Percentiles rank a stretch among this genome's conserved stretches.
Conservation (phyloP, 2,888 invertebrate genomes). For the Odontomyia ornata region DNA sequence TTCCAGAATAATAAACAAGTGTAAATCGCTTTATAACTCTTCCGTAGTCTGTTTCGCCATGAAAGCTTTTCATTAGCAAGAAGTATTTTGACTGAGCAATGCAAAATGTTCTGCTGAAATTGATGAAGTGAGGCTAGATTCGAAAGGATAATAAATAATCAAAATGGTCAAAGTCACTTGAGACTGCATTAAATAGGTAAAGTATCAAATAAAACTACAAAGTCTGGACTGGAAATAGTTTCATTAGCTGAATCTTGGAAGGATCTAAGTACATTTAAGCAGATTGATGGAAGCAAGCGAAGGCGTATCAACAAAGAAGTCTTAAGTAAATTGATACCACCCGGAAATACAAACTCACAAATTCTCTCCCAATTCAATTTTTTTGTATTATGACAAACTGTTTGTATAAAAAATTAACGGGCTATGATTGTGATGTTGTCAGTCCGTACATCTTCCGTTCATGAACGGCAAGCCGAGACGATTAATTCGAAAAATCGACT, state of each 20-base stretch:
- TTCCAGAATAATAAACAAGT: constrained; percentile 27
- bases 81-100: neutral
- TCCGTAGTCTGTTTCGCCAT: neutral
- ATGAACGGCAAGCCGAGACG: constrained; percentile 54
- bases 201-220: neutral
- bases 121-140: too few relatives aligned
- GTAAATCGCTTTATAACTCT: neutral
- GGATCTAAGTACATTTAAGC: too few relatives aligned
- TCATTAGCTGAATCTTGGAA: too few relatives aligned
- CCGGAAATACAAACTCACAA: constrained; percentile 11
- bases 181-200: neutral
- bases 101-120: too few relatives aligned
- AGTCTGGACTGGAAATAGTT: neutral
- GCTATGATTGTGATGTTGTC: constrained; percentile 56
- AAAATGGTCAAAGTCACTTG: constrained; percentile 8
- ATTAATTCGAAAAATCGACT: constrained; percentile 51
- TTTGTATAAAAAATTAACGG: constrained; percentile 54
- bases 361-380: constrained; percentile 14
- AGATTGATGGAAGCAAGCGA: too few relatives aligned
- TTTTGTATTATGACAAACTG: constrained; percentile 54
- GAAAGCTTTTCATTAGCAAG: neutral
- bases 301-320: too few relatives aligned
- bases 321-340: neutral
- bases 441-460: constrained; percentile 54
- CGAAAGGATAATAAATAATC: neutral